A percentile compares a stretch with the other conserved stretches of the same genome.
Evolutionary conservation across 2,113 vertebrate genomes (phyloP).

Genomic region (Phalacrocorax carbo): DNA sequence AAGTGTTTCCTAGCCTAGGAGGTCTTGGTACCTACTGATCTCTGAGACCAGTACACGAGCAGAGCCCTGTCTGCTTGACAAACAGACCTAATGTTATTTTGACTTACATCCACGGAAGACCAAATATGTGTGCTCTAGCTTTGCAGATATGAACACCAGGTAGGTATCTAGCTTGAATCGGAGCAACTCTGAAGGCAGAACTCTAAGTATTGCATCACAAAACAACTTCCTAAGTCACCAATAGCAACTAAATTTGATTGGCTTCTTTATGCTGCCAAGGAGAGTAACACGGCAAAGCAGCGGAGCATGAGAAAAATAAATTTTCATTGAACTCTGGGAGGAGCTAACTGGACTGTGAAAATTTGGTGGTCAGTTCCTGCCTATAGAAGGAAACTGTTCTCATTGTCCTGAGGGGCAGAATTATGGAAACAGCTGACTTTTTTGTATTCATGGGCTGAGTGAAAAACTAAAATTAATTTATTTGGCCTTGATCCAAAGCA

Average conservation of each 20-base stretch:
- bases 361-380: neutral
- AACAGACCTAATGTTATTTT: neutral
- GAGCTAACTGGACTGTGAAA: constrained; percentile 12
- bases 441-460: neutral
- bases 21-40: neutral
- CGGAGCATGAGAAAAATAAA: neutral
- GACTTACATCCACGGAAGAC: neutral
- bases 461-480: neutral
- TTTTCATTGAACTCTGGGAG: constrained; percentile 15
- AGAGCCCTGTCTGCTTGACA: neutral
- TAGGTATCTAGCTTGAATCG: neutral
- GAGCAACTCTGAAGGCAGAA: neutral
- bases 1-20: neutral
- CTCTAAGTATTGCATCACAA: neutral
- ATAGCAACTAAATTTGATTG: neutral
- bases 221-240: neutral
- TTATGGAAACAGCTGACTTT: neutral
- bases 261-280: neutral
- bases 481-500: neutral
- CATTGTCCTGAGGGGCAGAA: neutral
- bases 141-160: neutral
- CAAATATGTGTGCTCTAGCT: neutral
- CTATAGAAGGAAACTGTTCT: neutral
- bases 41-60: neutral
- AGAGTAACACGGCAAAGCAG: neutral